Evolutionary conservation across 2,797 vertebrate genomes (phyloP).

Genomic region (Loris lydekkerianus): DNA sequence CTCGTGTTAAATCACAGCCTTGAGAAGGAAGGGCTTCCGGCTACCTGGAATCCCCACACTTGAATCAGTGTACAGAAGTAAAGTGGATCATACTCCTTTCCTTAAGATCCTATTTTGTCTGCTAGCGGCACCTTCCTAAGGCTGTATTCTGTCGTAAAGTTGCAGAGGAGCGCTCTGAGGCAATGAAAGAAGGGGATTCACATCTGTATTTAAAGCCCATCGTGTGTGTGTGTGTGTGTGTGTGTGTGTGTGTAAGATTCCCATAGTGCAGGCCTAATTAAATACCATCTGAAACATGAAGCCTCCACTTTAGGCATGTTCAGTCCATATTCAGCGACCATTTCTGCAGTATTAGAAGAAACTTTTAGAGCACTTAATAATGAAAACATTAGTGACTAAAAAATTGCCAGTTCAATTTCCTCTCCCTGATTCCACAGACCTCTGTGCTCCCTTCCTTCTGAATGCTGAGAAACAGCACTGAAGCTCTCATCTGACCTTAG

Average conservation of each 20-base stretch:
- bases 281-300: constrained; percentile 56
- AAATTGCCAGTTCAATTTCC: background rate
- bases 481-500: constrained; percentile 12
- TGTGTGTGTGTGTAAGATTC: background rate
- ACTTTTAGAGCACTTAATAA: constrained; percentile 62
- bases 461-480: background rate
- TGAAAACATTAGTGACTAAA: constrained; percentile 56
- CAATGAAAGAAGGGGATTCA: background rate
- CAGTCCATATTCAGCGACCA: constrained; percentile 28
- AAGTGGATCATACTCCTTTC: background rate
- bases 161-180: background rate
- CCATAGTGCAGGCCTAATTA: background rate
- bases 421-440: background rate
- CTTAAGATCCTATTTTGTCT: background rate
- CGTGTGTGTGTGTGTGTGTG: background rate
- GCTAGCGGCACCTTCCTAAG: background rate
- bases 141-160: background rate
- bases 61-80: background rate
- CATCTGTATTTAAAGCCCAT: background rate
- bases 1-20: background rate
- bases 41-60: background rate
- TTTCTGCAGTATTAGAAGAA: constrained; percentile 36
- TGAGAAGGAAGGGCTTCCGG: background rate
- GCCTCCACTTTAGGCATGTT: background rate
- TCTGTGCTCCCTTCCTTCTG: background rate